Evolutionary conservation across 2,888 invertebrate genomes (phyloP).

Genomic region (Papilio gigon): DNA sequence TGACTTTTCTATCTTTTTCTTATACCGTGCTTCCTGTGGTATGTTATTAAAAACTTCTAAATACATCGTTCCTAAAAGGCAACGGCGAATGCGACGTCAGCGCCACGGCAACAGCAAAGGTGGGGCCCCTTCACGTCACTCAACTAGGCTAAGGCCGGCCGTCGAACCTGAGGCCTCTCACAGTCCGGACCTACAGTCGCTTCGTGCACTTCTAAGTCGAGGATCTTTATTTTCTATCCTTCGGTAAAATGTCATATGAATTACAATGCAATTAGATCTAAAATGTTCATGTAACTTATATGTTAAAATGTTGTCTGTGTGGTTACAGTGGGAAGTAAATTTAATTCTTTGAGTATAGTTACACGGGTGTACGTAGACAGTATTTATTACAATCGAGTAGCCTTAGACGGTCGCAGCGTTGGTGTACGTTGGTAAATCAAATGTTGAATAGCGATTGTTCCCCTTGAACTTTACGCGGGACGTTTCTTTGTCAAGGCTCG

Average conservation of each 20-base stretch:
- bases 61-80: conserved; percentile 19
- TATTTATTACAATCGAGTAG: background rate
- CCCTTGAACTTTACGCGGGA: conserved; percentile 35
- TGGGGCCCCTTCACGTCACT: conserved; percentile 73
- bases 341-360: too few species aligned
- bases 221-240: too few species aligned
- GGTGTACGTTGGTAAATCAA: background rate
- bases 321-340: too few species aligned
- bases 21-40: conserved; percentile 7
- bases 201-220: background rate
- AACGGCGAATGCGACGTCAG: conserved; percentile 9
- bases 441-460: conserved; percentile 30
- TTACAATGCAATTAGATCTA: too few species aligned
- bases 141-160: conserved; percentile 80
- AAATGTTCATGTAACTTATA: too few species aligned
- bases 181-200: conserved; percentile 14
- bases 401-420: conserved; percentile 3
- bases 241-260: too few species aligned
- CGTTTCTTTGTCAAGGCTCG: conserved; percentile 38
- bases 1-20: background rate
- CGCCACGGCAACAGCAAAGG: conserved; percentile 42
- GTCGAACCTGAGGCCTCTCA: conserved; percentile 60
- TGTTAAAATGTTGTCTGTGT: too few species aligned
- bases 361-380: background rate
- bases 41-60: conserved; percentile 31